Evolutionary conservation across 2,113 vertebrate species (phyloP).

Genomic region (Microcebus griseorufus): DNA sequence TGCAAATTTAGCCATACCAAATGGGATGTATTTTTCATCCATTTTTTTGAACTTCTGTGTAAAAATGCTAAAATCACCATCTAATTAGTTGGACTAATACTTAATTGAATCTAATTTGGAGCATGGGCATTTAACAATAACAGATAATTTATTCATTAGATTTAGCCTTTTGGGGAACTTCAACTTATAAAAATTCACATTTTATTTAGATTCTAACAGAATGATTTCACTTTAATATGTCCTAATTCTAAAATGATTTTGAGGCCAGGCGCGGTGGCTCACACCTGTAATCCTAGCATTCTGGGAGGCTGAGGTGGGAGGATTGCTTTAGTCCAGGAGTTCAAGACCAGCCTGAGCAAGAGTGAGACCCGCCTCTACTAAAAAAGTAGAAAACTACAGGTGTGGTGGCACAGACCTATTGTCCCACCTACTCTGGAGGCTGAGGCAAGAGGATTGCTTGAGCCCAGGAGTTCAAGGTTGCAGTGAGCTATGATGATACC

Average conservation of each 20-base stretch:
- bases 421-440: too few species aligned
- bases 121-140: background rate
- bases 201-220: background rate
- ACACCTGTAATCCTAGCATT: too few species aligned
- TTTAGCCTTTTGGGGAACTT: background rate
- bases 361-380: too few species aligned
- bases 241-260: slow-evolving; percentile 6
- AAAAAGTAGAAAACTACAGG: too few species aligned
- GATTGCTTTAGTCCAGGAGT: too few species aligned
- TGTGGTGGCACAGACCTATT: too few species aligned
- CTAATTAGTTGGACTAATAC: background rate
- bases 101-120: background rate
- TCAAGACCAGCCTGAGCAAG: too few species aligned
- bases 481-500: too few species aligned
- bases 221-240: background rate
- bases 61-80: background rate
- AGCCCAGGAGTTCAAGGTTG: too few species aligned
- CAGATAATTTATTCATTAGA: background rate
- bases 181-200: background rate
- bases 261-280: too few species aligned
- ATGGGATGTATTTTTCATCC: background rate
- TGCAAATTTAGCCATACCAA: background rate
- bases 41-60: background rate
- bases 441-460: too few species aligned
- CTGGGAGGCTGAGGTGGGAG: too few species aligned